Percentiles rank a stretch among this genome's conserved stretches.
These are phyloP conservation scores for Vireo altiloquus DNA, from an alignment of 2,113 vertebrate genomes.

Conservation along the genomic window DNA sequence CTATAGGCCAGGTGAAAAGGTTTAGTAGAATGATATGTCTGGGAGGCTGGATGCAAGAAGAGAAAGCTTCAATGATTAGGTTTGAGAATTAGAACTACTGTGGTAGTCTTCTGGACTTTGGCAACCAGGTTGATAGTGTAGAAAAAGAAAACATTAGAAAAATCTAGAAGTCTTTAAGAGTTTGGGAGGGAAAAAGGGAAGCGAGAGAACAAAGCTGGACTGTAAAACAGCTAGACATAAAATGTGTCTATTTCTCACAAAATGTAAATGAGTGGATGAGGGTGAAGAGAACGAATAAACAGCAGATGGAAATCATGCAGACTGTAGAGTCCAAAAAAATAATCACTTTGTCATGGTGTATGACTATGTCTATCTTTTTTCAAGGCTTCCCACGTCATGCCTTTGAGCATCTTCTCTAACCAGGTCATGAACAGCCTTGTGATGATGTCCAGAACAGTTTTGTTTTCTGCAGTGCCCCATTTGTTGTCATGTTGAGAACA, in stretches of 20 bases:
- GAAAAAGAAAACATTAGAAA: background rate
- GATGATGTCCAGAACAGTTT: background rate
- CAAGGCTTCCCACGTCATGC: background rate
- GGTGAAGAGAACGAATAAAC: slow-evolving; percentile 9
- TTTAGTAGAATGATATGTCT: background rate
- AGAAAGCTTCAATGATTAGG: background rate
- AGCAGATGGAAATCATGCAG: slow-evolving; percentile 22
- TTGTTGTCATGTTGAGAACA: background rate
- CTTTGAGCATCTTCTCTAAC: background rate
- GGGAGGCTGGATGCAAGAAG: background rate
- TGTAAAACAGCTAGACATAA: background rate
- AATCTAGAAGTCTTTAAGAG: background rate
- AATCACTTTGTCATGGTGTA: background rate
- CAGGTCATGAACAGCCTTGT: background rate
- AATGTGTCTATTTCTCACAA: background rate
- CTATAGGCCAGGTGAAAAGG: background rate
- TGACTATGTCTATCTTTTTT: background rate
- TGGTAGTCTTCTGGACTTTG: background rate
- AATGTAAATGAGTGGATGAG: slow-evolving; percentile 8
- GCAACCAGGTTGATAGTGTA: background rate
- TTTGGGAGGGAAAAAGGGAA: background rate
- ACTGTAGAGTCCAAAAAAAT: background rate
- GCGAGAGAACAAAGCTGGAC: background rate
- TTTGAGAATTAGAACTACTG: background rate
- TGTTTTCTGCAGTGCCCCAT: background rate